Conservation (phyloP, 2,888 invertebrate genomes). For the Chaitophorus viminalis region DNA sequence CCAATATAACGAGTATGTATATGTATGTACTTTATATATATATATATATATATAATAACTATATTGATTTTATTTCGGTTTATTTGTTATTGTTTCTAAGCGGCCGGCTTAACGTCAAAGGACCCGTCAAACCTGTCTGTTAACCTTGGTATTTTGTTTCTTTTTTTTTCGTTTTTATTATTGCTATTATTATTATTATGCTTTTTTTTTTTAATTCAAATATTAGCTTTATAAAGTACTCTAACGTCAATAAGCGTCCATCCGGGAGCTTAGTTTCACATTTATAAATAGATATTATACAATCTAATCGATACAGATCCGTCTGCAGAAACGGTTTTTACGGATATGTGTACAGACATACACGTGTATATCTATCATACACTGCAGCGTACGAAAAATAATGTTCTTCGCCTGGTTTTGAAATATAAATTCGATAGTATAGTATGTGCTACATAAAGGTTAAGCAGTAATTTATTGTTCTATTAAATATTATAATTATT, state of each 20-base stretch:
- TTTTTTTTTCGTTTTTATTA: not conserved
- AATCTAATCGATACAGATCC: not conserved
- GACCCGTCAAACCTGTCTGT: not conserved
- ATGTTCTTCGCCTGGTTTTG: no score
- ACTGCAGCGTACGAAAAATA: no score
- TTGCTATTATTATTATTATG: no score
- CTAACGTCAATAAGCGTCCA: not conserved
- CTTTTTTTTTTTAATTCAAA: not conserved
- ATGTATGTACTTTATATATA: no score
- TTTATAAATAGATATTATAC: not conserved
- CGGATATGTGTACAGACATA: no score
- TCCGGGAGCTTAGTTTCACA: not conserved
- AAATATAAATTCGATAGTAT: no score
- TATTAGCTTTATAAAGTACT: not conserved
- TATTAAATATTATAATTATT: no score
- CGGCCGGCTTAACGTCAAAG: conserved; percentile 12
- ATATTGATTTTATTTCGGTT: conserved; percentile 7
- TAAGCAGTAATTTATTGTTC: no score
- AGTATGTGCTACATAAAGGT: no score
- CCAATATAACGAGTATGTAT: not conserved
- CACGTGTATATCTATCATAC: no score
- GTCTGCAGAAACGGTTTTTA: no score
- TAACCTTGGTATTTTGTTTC: not conserved
- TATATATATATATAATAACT: conserved; percentile 10
- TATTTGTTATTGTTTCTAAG: conserved; percentile 12